These are phyloP conservation scores for Andrena hattorfiana DNA, from an alignment of 2,888 invertebrate genomes.

Conservation along the genomic window DNA sequence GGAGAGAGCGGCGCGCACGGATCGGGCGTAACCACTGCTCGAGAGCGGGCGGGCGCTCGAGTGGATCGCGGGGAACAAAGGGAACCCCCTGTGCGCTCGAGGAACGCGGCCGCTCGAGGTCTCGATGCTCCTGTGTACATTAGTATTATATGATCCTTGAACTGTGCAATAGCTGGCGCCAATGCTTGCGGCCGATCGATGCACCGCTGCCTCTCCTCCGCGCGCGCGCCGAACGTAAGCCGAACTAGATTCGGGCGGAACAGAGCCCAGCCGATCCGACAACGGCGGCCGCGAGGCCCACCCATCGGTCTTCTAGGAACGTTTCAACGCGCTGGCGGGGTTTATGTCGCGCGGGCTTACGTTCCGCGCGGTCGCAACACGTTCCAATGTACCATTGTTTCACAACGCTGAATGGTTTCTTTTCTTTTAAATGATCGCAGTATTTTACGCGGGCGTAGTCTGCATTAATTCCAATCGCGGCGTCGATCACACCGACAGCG, in stretches of 20 bases:
- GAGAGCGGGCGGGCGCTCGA: conserved; percentile 39
- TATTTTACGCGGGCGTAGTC: conserved; percentile 70
- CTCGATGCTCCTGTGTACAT: conserved; percentile 57
- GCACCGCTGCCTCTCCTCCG: conserved; percentile 31
- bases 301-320: too few relatives aligned
- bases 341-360: background rate
- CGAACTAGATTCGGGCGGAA: conserved; percentile 24
- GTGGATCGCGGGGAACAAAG: conserved; percentile 24
- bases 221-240: conserved; percentile 32
- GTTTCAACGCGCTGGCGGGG: background rate
- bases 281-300: too few relatives aligned
- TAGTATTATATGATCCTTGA: conserved; percentile 70
- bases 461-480: conserved; percentile 53
- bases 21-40: conserved; percentile 52
- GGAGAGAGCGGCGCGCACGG: conserved; percentile 23
- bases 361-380: conserved; percentile 31
- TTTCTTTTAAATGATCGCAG: conserved; percentile 54
- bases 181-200: conserved; percentile 51
- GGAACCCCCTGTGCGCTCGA: background rate
- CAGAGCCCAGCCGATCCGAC: background rate
- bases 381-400: conserved; percentile 44
- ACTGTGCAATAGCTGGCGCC: conserved; percentile 67
- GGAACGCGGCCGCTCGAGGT: conserved; percentile 19
- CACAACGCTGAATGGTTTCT: conserved; percentile 35
- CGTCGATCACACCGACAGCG: conserved; percentile 32